Evolutionary conservation across 2,888 invertebrate genomes (phyloP).

Genomic region (Erynnis tages): DNA sequence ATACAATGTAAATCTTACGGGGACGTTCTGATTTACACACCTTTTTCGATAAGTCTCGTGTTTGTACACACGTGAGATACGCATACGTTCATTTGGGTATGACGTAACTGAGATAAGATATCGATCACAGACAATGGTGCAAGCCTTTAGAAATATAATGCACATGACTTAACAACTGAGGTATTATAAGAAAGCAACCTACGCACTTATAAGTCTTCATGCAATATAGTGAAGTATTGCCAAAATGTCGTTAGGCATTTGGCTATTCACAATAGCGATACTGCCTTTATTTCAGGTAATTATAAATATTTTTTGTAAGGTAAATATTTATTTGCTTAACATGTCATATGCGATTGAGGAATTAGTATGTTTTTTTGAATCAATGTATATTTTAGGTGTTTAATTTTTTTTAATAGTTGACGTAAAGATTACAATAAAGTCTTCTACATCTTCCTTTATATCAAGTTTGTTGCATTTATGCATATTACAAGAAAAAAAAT

Average conservation of each 20-base stretch:
- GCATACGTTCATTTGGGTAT: conserved; percentile 14
- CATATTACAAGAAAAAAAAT: no score
- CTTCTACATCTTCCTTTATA: no score
- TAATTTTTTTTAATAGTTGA: no score
- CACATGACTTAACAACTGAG: conserved; percentile 17
- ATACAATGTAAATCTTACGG: conserved; percentile 5
- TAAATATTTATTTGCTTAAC: background rate
- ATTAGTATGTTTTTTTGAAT: no score
- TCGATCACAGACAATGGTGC: conserved; percentile 34
- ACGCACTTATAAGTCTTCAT: background rate
- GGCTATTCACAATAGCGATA: background rate
- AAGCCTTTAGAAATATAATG: conserved; percentile 36
- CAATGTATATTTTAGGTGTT: no score
- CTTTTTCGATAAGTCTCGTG: conserved; percentile 21
- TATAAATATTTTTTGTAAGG: background rate
- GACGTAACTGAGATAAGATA: conserved; percentile 36
- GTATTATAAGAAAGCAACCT: conserved; percentile 3
- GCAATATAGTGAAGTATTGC: background rate
- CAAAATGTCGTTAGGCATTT: conserved; percentile 11
- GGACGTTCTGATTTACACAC: conserved; percentile 13
- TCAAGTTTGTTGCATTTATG: no score
- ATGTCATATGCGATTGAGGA: no score
- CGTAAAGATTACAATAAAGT: no score
- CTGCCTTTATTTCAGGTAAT: conserved; percentile 11
- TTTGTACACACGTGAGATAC: conserved; percentile 30